These are phyloP conservation scores for Blastobasis lacticolella DNA, from an alignment of 2,888 invertebrate genomes.

Conservation along the genomic window DNA sequence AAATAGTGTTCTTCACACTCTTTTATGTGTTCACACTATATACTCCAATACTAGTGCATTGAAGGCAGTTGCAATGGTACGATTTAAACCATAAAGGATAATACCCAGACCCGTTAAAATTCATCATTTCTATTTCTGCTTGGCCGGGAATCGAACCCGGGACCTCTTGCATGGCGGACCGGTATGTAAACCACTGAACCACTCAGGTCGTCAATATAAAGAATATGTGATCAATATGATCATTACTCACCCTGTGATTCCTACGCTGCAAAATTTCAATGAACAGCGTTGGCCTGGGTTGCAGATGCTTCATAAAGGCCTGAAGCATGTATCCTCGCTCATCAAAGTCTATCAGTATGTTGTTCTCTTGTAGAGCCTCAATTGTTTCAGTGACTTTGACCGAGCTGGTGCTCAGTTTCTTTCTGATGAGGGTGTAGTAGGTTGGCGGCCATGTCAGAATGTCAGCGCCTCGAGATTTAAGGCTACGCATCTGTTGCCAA, in stretches of 20 bases:
- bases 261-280: conserved; percentile 95
- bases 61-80: too few species aligned
- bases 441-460: conserved; percentile 91
- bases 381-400: conserved; percentile 84
- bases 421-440: conserved; percentile 89
- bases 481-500: conserved; percentile 73
- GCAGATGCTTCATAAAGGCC: conserved; percentile 95
- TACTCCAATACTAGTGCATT: too few species aligned
- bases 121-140: too few species aligned
- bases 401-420: conserved; percentile 82
- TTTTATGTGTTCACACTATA: too few species aligned
- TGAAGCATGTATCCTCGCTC: conserved; percentile 97
- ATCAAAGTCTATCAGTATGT: conserved; percentile 96
- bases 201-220: too few species aligned
- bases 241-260: conserved; percentile 85
- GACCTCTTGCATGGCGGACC: too few species aligned
- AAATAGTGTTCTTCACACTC: too few species aligned
- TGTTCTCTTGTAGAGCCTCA: conserved; percentile 84
- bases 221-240: too few species aligned
- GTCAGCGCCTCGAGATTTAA: conserved; percentile 87
- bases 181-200: too few species aligned
- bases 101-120: too few species aligned
- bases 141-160: too few species aligned
- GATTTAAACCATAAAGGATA: too few species aligned
- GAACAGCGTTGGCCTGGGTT: conserved; percentile 96